Base-by-base conservation (phyloP, 2,113 vertebrate species). In the Rhinoderma darwinii region DNA sequence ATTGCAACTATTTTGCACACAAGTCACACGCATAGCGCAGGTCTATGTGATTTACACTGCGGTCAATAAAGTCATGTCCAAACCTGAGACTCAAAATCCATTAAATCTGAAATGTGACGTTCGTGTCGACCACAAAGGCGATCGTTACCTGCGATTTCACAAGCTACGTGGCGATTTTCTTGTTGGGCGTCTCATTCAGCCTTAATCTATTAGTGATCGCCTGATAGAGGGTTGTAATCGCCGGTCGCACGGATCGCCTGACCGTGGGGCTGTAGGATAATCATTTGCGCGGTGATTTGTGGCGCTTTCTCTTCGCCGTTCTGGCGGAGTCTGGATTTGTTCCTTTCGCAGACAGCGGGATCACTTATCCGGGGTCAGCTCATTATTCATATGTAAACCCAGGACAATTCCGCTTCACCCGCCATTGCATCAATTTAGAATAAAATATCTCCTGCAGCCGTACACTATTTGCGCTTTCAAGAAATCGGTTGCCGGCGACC, bases 361-460 rank as follows among this genome's bases (percentile, higher is more conserved):
- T 30, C 35, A 68, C 61, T 54, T 50, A 68, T 86, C 32, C 32
- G 76, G 56, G 75, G 84, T 80, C 63, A 50, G 50, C 74, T 63
- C 47, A 14, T 79, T 27, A 80, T 72, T 86, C 76, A 54, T 79
- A 84, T 68, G 84, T 32, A 47, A 79, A 86, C 32, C 32, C 11
- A 7, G 27, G 30, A 70, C 76, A 77, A 86, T 79, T 78, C 68
- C 5, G 39, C 47, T 80, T 79, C 20, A 72, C 61, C 44, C 51
- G 17, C 30, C 30, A 50, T 66, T 11, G 61, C 61, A 86, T 80
- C 44, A 86, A 86, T 86, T 80, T 86, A 41, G 17, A 66, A 44
- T 66, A 51, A 84, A 80, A 56, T 54, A 27, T 50, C 47, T 22
- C 43, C 54, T 50, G 43, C n/a, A 51, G 22, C 12, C 51, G 10